These are phyloP conservation scores for Aleiodes leptofemur DNA, from an alignment of 2,888 invertebrate genomes.

Conservation along the genomic window DNA sequence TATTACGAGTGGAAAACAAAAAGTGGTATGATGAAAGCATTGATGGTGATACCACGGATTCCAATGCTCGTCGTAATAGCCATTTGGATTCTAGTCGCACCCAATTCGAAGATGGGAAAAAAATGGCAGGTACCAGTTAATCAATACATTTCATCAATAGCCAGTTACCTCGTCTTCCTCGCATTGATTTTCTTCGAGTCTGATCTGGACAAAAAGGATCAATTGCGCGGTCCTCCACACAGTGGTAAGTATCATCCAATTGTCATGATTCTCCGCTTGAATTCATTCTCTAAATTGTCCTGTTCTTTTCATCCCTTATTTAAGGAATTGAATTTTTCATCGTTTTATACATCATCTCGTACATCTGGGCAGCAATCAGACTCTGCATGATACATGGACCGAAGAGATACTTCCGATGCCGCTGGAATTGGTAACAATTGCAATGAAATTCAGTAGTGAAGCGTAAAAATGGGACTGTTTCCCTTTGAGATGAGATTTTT, in stretches of 20 bases:
- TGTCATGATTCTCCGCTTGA: not conserved
- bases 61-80: constrained; percentile 75
- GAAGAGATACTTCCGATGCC: constrained; percentile 77
- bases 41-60: constrained; percentile 72
- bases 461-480: too few relatives aligned
- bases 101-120: constrained; percentile 75
- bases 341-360: constrained; percentile 78
- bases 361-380: constrained; percentile 78
- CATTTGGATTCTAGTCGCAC: constrained; percentile 74
- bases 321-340: constrained; percentile 70
- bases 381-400: constrained; percentile 79
- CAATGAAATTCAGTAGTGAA: too few relatives aligned
- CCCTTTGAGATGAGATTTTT: too few relatives aligned
- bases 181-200: constrained; percentile 80
- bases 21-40: constrained; percentile 73
- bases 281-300: constrained; percentile 25
- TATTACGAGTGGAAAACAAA: constrained; percentile 79
- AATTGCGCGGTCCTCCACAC: constrained; percentile 79
- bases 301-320: not conserved
- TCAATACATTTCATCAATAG: constrained; percentile 83
- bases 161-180: constrained; percentile 82
- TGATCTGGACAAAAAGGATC: constrained; percentile 78
- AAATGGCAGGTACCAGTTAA: constrained; percentile 82
- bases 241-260: constrained; percentile 73
- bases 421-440: constrained; percentile 78